phyloP scores from a whole-genome alignment of 2,113 vertebrate species.

The Nipponia nippon region DNA sequence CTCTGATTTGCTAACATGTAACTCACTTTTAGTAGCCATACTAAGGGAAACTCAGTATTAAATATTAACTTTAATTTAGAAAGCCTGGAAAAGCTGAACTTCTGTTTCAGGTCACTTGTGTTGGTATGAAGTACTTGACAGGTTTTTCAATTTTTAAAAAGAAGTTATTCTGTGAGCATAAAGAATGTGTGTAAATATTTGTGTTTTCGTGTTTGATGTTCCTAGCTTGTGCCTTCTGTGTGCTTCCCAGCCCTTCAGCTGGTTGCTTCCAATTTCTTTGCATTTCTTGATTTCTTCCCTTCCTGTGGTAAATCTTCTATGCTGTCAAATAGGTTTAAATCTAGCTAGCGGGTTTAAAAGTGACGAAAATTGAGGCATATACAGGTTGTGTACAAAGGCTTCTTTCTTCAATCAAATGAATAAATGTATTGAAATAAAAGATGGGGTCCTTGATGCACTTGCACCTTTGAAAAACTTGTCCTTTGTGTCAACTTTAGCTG shows the following conservation, averaged over 20 bases:
- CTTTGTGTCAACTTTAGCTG: neutral
- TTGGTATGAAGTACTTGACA: neutral
- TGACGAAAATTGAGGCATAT: neutral
- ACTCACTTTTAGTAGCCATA: neutral
- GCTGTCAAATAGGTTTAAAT: neutral
- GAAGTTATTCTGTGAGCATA: neutral
- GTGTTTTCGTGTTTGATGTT: neutral
- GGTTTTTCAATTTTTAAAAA: neutral
- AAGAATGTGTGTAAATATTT: neutral
- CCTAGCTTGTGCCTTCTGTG: neutral
- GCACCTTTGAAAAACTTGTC: neutral
- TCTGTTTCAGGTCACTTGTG: neutral
- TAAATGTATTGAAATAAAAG: neutral
- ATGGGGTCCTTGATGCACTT: neutral
- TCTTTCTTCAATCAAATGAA: neutral
- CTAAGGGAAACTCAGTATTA: neutral
- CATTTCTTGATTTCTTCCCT: neutral
- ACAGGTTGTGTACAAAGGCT: neutral
- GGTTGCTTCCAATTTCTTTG: neutral
- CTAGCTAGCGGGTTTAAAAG: neutral
- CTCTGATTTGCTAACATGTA: neutral
- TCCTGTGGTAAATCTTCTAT: neutral
- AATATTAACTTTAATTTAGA: neutral
- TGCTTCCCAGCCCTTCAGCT: neutral
- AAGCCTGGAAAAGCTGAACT: neutral